Conservation (phyloP, 1,140 invertebrate genomes). For the Drosophila santomea region DNA sequence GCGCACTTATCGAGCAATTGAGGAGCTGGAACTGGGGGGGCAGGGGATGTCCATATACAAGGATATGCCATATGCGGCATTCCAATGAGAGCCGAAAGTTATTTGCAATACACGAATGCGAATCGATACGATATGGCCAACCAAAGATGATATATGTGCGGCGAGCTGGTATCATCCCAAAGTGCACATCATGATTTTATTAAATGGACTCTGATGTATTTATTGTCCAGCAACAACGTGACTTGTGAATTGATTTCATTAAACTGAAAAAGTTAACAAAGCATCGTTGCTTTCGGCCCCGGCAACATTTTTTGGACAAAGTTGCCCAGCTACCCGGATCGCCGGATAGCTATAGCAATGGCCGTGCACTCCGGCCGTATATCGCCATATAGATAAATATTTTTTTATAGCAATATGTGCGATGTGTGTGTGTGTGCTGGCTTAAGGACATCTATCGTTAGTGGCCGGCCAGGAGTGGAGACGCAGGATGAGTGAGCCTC, state of each 20-base stretch:
- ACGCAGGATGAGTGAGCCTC: conserved; percentile 47
- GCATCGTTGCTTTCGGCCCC: conserved; percentile 38
- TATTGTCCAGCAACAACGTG: conserved; percentile 84
- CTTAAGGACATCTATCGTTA: conserved; percentile 80
- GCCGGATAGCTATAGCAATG: neutral
- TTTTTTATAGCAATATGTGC: conserved; percentile 54
- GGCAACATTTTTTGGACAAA: conserved; percentile 70
- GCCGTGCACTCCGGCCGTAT: conserved; percentile 36
- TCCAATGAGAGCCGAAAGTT: conserved; percentile 72
- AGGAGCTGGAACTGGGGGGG: conserved; percentile 20
- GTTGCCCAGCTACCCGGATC: conserved; percentile 36
- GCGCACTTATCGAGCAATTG: conserved; percentile 73
- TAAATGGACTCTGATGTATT: conserved; percentile 85
- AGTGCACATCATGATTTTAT: conserved; percentile 85
- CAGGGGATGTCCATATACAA: conserved; percentile 12
- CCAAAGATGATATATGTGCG: conserved; percentile 43
- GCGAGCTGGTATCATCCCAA: conserved; percentile 64
- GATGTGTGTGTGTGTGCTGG: conserved; percentile 41
- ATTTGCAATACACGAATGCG: conserved; percentile 67
- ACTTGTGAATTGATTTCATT: conserved; percentile 85
- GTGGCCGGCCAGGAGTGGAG: conserved; percentile 50
- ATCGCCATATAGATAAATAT: conserved; percentile 74
- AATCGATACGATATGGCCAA: conserved; percentile 64
- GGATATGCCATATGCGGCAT: conserved; percentile 58
- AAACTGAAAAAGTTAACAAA: conserved; percentile 84